Conservation (phyloP, 2,113 vertebrate genomes). For the Bubo blakistoni region DNA sequence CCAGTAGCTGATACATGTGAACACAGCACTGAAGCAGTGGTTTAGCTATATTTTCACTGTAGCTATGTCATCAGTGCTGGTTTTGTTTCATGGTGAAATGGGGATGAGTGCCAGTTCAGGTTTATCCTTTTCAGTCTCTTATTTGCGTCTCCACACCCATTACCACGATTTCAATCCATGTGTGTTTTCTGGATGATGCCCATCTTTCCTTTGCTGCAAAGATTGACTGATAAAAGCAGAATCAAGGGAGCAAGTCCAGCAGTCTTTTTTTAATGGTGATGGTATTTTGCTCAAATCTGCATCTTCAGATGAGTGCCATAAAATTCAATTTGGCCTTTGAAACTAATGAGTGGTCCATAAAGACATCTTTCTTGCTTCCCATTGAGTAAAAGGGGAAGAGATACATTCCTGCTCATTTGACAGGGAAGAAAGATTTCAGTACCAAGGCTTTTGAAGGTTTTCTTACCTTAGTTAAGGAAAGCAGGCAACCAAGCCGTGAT, state of each 20-base stretch:
- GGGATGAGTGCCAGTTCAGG: not conserved
- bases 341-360: not conserved
- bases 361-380: not conserved
- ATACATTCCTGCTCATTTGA: not conserved
- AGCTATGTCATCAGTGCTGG: not conserved
- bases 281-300: not conserved
- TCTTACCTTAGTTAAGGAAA: not conserved
- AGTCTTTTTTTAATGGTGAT: not conserved
- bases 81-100: not conserved
- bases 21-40: not conserved
- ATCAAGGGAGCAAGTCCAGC: not conserved
- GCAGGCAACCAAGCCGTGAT: not conserved
- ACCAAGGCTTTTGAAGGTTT: not conserved
- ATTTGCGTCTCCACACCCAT: not conserved
- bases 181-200: not conserved
- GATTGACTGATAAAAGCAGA: not conserved
- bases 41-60: not conserved
- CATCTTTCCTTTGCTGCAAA: not conserved
- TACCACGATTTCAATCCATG: not conserved
- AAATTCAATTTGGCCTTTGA: not conserved
- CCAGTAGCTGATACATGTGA: not conserved
- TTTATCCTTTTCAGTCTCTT: not conserved
- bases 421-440: not conserved
- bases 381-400: not conserved
- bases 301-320: not conserved